Base-by-base conservation (phyloP, 2,113 vertebrate species). In the Eretmochelys imbricata region DNA sequence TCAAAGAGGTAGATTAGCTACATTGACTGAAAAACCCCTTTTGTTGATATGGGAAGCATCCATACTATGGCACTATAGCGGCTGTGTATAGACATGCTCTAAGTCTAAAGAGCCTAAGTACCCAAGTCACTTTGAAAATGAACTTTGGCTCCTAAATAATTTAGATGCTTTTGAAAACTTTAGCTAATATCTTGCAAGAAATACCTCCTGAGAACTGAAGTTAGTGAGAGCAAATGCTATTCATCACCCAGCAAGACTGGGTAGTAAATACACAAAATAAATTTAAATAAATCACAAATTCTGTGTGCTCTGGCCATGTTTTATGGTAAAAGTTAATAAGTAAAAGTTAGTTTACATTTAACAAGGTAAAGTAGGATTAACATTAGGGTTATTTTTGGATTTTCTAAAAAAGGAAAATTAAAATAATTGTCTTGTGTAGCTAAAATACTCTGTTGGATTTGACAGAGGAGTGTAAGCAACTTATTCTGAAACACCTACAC, bases 271-370 rank as follows among this genome's bases (percentile, higher is more conserved):
- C 94, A 94, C 86, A 85, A 53, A 88, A 62, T 87, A 75, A 96
- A 87, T 91, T 80, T 76, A 46, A 42, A 46, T 69, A 62, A 31
- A 62, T 62, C 8, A 13, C 79, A 91, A 89, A 53, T 91, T 59
- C 1, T 55, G 5, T 59, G 31, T 93, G 35, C 59, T 92, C 51
- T 80, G 91, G 88, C 94, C 91, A 88, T 96, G 94, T 95, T 97
- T 87, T 89, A 89, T 86, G 53, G 94, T 87, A 93, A 91, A 94
- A 91, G 81, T 93, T 95, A 87, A 8, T 80, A 90, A 97, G 96
- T 65, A 3, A n/a, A 91, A 96, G 96, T 72, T 72, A 22, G 35
- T 96, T 96, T 97, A 97, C 96, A 95, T 55, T 93, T 96, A 31
- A 76, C 42, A 13, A 27, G 75, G 42, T 76, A 13, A 79, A 83